A percentile compares a stretch with the other conserved stretches of the same genome.
Evolutionary conservation across 1,140 invertebrate species (phyloP).

Genomic region (Manduca sexta): DNA sequence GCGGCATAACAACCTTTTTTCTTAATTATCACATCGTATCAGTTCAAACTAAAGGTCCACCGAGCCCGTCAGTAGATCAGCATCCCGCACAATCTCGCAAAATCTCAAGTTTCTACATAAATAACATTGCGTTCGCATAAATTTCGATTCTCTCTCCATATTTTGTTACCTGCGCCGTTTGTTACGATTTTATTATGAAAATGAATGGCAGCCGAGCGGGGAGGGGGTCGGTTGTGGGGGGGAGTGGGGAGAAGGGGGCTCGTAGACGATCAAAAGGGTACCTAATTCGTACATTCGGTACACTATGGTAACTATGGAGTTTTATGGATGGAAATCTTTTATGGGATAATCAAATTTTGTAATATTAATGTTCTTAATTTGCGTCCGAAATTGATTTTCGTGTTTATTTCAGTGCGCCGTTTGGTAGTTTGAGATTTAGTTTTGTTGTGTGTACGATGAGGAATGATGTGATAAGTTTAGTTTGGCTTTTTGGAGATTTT

Average conservation of each 20-base stretch:
- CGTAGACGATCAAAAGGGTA: conserved; percentile 59
- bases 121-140: conserved; percentile 59
- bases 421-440: not conserved
- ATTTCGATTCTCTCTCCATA: conserved; percentile 61
- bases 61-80: no score
- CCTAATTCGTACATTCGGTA: conserved; percentile 67
- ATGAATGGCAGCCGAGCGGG: conserved; percentile 54
- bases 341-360: conserved; percentile 72
- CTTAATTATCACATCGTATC: no score
- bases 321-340: conserved; percentile 69
- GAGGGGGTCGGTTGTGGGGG: conserved; percentile 17
- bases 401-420: not conserved
- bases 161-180: conserved; percentile 68
- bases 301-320: conserved; percentile 65
- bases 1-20: no score
- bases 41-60: no score
- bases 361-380: conserved; percentile 66
- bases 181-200: conserved; percentile 72
- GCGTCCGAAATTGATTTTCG: conserved; percentile 45
- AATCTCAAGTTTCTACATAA: conserved; percentile 49
- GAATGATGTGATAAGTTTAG: no score
- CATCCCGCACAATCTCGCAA: conserved; percentile 1
- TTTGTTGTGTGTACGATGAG: not conserved
- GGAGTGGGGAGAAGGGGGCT: conserved; percentile 12
- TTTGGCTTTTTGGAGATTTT: no score